These are phyloP conservation scores for Zaprionus camerounensis DNA, from an alignment of 1,140 invertebrate genomes.

Conservation along the genomic window DNA sequence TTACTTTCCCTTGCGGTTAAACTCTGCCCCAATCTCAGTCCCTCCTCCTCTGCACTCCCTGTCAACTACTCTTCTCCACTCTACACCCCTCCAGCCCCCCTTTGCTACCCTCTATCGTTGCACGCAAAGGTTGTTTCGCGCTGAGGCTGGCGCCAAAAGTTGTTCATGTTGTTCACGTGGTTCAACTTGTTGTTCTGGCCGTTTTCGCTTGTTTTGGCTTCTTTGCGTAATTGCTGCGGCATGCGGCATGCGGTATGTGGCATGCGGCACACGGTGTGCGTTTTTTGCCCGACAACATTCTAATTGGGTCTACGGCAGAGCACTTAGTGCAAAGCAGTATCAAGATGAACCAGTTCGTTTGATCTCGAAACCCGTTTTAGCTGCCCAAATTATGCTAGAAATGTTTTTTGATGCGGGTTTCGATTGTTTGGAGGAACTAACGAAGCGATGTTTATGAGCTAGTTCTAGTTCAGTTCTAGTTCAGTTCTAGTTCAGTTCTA, in stretches of 20 bases:
- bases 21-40: background rate
- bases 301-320: constrained; percentile 20
- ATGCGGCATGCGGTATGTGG: too few relatives aligned
- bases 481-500: too few relatives aligned
- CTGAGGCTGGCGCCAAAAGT: constrained; percentile 41
- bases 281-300: constrained; percentile 24
- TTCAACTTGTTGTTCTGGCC: constrained; percentile 50
- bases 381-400: background rate
- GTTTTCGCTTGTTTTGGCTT: constrained; percentile 24
- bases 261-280: background rate
- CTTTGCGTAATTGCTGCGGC: constrained; percentile 55
- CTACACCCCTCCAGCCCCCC: background rate
- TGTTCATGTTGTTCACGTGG: constrained; percentile 46
- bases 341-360: constrained; percentile 11
- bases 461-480: too few relatives aligned
- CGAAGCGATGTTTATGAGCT: background rate
- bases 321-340: background rate
- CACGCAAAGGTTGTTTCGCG: constrained; percentile 36
- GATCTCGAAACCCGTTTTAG: background rate
- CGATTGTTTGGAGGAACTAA: background rate
- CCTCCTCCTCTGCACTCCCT: background rate
- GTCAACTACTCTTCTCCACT: background rate
- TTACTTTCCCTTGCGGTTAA: constrained; percentile 23
- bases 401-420: background rate
- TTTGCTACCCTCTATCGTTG: background rate